Conservation (phyloP, 2,888 invertebrate genomes). For the Drosophila maculinotata region DNA sequence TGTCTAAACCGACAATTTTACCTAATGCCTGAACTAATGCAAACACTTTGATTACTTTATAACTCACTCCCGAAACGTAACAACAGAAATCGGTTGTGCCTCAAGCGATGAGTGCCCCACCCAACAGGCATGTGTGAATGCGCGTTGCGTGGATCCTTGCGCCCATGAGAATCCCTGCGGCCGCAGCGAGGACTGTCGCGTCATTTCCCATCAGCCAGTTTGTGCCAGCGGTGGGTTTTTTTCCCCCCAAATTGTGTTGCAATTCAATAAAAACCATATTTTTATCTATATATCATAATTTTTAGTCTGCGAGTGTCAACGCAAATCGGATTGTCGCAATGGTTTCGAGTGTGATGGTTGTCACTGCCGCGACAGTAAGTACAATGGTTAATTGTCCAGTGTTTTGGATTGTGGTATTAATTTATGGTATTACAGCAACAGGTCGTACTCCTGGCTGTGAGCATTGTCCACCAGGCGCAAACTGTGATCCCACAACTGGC, state of each 20-base stretch:
- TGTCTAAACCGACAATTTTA: constrained; percentile 18
- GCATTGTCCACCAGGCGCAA: constrained; percentile 91
- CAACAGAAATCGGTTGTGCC: constrained; percentile 91
- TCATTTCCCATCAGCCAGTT: constrained; percentile 92
- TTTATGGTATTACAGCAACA: constrained; percentile 51
- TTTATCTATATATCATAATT: constrained; percentile 7
- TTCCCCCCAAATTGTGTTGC: background rate
- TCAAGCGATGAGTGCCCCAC: constrained; percentile 92
- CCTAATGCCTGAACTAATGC: constrained; percentile 49
- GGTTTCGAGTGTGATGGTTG: constrained; percentile 90
- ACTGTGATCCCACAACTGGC: constrained; percentile 92
- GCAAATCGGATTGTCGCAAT: constrained; percentile 88
- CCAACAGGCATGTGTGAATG: constrained; percentile 91
- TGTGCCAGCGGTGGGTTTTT: constrained; percentile 90
- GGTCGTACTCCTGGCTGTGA: constrained; percentile 87
- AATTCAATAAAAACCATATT: background rate
- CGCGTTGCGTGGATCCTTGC: constrained; percentile 93
- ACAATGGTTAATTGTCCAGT: background rate
- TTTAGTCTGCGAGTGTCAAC: constrained; percentile 87
- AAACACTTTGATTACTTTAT: constrained; percentile 26
- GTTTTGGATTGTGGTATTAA: background rate
- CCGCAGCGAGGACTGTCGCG: constrained; percentile 91
- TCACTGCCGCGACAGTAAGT: constrained; percentile 88
- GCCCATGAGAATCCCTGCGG: constrained; percentile 90
- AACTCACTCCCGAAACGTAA: constrained; percentile 19